A percentile compares a stretch with the other conserved stretches of the same genome.
Conservation (phyloP, 2,888 invertebrate genomes). For the Mythimna pallens region DNA sequence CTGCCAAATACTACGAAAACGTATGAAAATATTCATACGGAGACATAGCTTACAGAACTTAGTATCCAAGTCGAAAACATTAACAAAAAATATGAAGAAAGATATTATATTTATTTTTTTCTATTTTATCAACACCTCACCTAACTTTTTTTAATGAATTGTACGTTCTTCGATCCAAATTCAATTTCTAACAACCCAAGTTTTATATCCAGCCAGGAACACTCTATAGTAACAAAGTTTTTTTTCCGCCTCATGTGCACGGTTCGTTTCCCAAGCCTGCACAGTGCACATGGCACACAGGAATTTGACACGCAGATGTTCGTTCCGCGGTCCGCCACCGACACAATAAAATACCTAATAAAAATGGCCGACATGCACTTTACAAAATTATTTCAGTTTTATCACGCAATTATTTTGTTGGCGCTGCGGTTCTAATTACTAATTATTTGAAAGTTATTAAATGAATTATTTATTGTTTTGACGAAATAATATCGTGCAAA, state of each 20-base stretch:
- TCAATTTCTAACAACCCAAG: slow-evolving; percentile 7
- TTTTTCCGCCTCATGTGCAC: slow-evolving; percentile 80
- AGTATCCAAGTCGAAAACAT: no score
- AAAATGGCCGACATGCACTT: slow-evolving; percentile 77
- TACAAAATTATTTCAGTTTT: slow-evolving; percentile 54
- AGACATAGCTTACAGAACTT: no score
- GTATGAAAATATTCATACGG: no score
- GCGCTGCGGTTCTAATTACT: not conserved
- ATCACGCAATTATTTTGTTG: slow-evolving; percentile 29
- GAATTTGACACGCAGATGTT: slow-evolving; percentile 91
- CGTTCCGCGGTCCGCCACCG: slow-evolving; percentile 84
- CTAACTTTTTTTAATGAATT: no score
- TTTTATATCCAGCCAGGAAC: slow-evolving; percentile 30
- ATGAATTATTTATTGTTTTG: not conserved
- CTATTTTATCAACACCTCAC: not conserved
- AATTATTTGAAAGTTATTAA: not conserved
- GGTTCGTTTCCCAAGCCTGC: slow-evolving; percentile 88
- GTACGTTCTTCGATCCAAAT: not conserved
- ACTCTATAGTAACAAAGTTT: slow-evolving; percentile 71
- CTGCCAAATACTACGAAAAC: no score
- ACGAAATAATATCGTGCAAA: not conserved
- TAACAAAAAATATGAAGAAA: no score
- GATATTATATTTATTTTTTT: no score
- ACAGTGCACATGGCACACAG: slow-evolving; percentile 89
- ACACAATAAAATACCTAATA: slow-evolving; percentile 87